Conservation (phyloP, 2,797 vertebrate genomes). For the Phalloptychus januarius region DNA sequence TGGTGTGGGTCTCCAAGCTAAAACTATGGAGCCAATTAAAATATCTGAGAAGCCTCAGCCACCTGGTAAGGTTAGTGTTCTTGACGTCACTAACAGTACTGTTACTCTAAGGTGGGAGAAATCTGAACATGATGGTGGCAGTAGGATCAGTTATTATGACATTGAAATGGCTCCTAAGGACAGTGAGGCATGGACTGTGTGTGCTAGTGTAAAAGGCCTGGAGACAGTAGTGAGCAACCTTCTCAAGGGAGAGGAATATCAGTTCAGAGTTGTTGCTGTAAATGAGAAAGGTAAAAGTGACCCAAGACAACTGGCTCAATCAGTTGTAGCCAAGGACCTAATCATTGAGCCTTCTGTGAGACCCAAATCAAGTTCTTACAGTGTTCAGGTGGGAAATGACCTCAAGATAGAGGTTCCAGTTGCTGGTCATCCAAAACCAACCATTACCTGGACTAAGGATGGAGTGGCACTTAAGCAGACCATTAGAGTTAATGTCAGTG, state of each 20-base stretch:
- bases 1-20: slow-evolving; percentile 91
- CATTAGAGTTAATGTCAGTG: slow-evolving; percentile 92
- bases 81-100: slow-evolving; percentile 92
- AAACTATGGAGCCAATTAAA: slow-evolving; percentile 91
- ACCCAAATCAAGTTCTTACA: slow-evolving; percentile 89
- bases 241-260: slow-evolving; percentile 92
- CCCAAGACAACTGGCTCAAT: slow-evolving; percentile 89
- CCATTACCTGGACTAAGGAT: slow-evolving; percentile 93
- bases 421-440: slow-evolving; percentile 94
- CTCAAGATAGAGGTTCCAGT: slow-evolving; percentile 95
- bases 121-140: slow-evolving; percentile 95
- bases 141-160: slow-evolving; percentile 93
- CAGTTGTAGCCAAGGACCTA: slow-evolving; percentile 93
- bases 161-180: slow-evolving; percentile 94
- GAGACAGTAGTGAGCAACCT: slow-evolving; percentile 91
- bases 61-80: slow-evolving; percentile 93
- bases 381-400: slow-evolving; percentile 93
- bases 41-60: slow-evolving; percentile 97
- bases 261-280: slow-evolving; percentile 94
- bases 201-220: slow-evolving; percentile 89
- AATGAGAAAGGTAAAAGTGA: slow-evolving; percentile 99
- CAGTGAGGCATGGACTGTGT: slow-evolving; percentile 92
- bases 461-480: slow-evolving; percentile 92
- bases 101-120: slow-evolving; percentile 94
- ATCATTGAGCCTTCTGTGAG: slow-evolving; percentile 92